Conservation (phyloP, 2,797 vertebrate species). For the Microctenopoma steveboyesi region DNA sequence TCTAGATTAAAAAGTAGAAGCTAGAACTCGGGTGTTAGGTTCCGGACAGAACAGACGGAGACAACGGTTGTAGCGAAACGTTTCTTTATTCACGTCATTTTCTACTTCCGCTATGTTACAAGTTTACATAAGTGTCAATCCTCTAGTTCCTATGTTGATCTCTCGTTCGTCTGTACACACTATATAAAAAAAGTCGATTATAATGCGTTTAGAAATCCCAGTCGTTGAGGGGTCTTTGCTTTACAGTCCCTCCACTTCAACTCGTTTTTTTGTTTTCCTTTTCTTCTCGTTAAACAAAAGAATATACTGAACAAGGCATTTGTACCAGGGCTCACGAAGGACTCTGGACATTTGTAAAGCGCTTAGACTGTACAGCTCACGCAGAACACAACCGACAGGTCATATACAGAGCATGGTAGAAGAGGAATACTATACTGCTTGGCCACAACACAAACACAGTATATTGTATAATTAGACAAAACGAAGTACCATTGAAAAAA, state of each 20-base stretch:
- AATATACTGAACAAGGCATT: slow-evolving; percentile 81
- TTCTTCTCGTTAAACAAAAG: slow-evolving; percentile 58
- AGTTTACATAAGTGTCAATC: slow-evolving; percentile 82
- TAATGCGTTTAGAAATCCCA: slow-evolving; percentile 85
- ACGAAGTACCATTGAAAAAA: slow-evolving; percentile 73
- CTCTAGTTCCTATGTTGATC: slow-evolving; percentile 81
- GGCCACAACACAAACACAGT: slow-evolving; percentile 82
- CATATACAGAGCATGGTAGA: slow-evolving; percentile 81
- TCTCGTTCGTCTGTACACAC: slow-evolving; percentile 82
- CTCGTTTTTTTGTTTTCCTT: slow-evolving; percentile 19
- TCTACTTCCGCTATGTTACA: slow-evolving; percentile 86
- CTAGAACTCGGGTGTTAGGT: no score
- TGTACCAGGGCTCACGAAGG: slow-evolving; percentile 83
- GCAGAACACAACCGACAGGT: slow-evolving; percentile 79
- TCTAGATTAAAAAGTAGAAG: no score
- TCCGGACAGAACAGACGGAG: slow-evolving; percentile 20
- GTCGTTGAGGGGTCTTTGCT: slow-evolving; percentile 53
- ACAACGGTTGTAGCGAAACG: slow-evolving; percentile 52
- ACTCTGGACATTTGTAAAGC: slow-evolving; percentile 84
- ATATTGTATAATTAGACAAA: slow-evolving; percentile 70
- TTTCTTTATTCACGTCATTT: slow-evolving; percentile 84
- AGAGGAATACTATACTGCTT: slow-evolving; percentile 77
- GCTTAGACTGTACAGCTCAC: slow-evolving; percentile 82
- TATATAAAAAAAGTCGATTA: slow-evolving; percentile 89
- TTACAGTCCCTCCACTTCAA: slow-evolving; percentile 56